Evolutionary conservation across 2,888 invertebrate species (phyloP).

Genomic region (Meliscaeva auricollis): DNA sequence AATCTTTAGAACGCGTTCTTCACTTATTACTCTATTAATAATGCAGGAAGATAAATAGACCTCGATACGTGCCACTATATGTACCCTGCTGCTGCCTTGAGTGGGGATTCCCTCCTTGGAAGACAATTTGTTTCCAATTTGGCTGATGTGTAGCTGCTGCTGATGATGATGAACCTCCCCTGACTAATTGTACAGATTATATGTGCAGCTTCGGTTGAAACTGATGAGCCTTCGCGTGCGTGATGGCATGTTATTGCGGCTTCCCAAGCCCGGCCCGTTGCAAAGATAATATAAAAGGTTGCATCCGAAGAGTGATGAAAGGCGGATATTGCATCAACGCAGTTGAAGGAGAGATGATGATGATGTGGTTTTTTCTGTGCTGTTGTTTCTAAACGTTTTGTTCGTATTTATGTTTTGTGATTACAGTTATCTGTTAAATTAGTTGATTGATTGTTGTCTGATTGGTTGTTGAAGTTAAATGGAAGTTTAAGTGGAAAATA

Average conservation of each 20-base stretch:
- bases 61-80: conserved; percentile 47
- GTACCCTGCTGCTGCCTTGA: background rate
- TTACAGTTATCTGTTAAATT: conserved; percentile 73
- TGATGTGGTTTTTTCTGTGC: conserved; percentile 28
- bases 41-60: conserved; percentile 67
- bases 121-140: conserved; percentile 66
- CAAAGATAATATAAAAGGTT: conserved; percentile 32
- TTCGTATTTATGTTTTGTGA: conserved; percentile 60
- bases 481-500: conserved; percentile 69
- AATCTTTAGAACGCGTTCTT: conserved; percentile 68
- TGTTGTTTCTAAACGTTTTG: conserved; percentile 24
- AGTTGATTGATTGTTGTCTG: conserved; percentile 65
- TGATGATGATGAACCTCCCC: conserved; percentile 57
- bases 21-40: conserved; percentile 74
- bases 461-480: conserved; percentile 59
- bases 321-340: conserved; percentile 27
- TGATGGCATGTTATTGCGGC: conserved; percentile 58
- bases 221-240: conserved; percentile 57
- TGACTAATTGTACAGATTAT: conserved; percentile 66
- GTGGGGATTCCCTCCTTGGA: background rate
- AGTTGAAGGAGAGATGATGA: conserved; percentile 15
- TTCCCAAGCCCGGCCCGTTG: background rate
- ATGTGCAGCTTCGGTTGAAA: conserved; percentile 17
- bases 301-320: conserved; percentile 50
- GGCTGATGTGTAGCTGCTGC: conserved; percentile 40